Percentiles rank a stretch among this genome's conserved stretches.
These are phyloP conservation scores for Lepus americanus DNA, from an alignment of 2,113 vertebrate species.

Conservation along the genomic window DNA sequence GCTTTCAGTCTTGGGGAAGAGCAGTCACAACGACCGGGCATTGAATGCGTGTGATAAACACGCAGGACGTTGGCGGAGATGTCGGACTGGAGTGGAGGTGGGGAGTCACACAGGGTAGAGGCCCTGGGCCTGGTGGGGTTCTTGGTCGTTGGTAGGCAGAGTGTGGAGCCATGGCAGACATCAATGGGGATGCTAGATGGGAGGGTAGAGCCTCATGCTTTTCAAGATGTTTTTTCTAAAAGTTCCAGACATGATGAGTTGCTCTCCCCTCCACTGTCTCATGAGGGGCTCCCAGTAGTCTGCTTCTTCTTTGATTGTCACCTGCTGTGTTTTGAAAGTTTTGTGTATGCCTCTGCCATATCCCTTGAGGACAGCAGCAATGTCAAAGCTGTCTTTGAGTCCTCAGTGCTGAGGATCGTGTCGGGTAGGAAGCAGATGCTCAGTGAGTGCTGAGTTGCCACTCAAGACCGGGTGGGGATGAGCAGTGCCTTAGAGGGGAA, in stretches of 20 bases:
- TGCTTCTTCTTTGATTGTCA: neutral
- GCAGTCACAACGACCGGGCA: neutral
- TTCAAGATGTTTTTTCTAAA: neutral
- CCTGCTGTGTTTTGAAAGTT: neutral
- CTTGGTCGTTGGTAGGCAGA: neutral
- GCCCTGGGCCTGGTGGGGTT: neutral
- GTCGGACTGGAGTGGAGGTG: fast-evolving
- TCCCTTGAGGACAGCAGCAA: neutral
- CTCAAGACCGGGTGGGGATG: neutral
- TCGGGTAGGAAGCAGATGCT: neutral
- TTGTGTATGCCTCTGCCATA: neutral
- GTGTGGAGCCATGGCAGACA: neutral
- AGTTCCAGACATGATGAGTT: neutral
- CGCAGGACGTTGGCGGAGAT: neutral
- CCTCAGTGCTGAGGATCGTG: neutral
- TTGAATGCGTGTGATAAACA: neutral
- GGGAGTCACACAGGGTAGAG: fast-evolving
- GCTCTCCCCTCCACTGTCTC: neutral
- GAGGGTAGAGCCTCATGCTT: neutral
- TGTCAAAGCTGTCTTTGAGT: neutral
- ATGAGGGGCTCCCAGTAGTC: neutral
- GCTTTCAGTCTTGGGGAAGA: neutral
- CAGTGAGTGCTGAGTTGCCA: neutral
- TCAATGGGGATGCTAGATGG: neutral
- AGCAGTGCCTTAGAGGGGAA: neutral